Percentiles rank a stretch among this genome's conserved stretches.
Evolutionary conservation across 2,888 invertebrate genomes (phyloP).

Genomic region (Hydriomena furcata): DNA sequence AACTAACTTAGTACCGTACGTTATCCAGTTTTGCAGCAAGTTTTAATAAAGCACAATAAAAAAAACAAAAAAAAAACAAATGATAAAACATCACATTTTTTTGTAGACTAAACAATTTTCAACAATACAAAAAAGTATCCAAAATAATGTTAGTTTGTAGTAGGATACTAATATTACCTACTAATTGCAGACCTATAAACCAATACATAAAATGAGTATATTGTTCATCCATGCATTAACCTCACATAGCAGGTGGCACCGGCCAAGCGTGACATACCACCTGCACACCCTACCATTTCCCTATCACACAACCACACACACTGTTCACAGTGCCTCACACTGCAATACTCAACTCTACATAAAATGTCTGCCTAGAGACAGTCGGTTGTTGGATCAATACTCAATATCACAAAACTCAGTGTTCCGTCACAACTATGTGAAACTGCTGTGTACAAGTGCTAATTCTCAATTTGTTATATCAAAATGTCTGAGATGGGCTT

Average conservation of each 20-base stretch:
- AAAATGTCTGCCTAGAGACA: constrained; percentile 64
- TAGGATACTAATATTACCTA: constrained; percentile 2
- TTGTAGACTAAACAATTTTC: too few relatives aligned
- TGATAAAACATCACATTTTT: too few relatives aligned
- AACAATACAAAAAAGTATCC: neutral
- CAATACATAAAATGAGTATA: constrained; percentile 10
- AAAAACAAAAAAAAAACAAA: too few relatives aligned
- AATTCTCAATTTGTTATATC: constrained; percentile 41
- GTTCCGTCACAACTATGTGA: constrained; percentile 61
- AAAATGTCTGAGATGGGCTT: constrained; percentile 80
- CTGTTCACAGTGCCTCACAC: constrained; percentile 44
- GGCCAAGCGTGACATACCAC: constrained; percentile 67
- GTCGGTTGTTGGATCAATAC: constrained; percentile 76
- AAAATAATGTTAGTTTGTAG: neutral
- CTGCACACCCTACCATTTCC: constrained; percentile 67
- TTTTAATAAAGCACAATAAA: too few relatives aligned
- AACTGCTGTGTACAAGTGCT: constrained; percentile 48
- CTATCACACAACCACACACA: constrained; percentile 53
- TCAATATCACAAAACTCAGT: constrained; percentile 54
- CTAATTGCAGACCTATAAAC: constrained; percentile 7
- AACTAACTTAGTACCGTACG: too few relatives aligned
- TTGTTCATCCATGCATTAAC: constrained; percentile 61
- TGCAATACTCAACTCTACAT: constrained; percentile 47
- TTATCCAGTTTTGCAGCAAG: too few relatives aligned
- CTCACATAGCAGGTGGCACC: constrained; percentile 71